Conservation (phyloP, 2,113 vertebrate genomes). For the Regulus satrapa region DNA sequence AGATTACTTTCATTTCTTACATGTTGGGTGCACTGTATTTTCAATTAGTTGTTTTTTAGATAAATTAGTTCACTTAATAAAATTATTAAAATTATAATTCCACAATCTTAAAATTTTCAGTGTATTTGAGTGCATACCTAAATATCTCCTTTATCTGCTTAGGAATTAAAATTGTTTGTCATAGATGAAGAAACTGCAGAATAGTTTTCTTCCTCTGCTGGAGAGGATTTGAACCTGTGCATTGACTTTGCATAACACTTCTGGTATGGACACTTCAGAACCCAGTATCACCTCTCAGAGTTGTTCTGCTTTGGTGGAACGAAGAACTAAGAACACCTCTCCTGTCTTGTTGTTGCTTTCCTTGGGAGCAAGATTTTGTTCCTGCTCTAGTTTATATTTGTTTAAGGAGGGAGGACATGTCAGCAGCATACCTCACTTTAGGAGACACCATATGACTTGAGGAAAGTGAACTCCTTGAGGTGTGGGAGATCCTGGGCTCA, state of each 20-base stretch:
- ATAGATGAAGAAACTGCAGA: not conserved
- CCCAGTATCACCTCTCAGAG: not conserved
- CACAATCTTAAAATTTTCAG: not conserved
- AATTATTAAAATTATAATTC: not conserved
- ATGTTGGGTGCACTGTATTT: not conserved
- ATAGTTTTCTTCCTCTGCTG: not conserved
- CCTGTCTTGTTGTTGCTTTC: not conserved
- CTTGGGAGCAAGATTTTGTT: not conserved
- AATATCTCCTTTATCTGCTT: not conserved
- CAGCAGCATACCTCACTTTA: not conserved
- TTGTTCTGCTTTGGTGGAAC: not conserved
- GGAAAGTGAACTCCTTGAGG: not conserved
- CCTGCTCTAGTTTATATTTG: not conserved
- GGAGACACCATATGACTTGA: not conserved
- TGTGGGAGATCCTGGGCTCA: not conserved
- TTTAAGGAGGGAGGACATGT: not conserved
- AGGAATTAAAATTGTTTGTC: accelerated
- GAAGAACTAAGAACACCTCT: not conserved
- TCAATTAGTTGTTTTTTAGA: not conserved
- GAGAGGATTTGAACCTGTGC: not conserved
- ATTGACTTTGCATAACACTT: not conserved
- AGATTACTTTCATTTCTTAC: not conserved
- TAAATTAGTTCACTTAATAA: not conserved
- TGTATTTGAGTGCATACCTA: not conserved
- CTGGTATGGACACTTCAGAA: not conserved